These are phyloP conservation scores for Meles meles DNA, from an alignment of 2,113 vertebrate genomes.

Conservation along the genomic window DNA sequence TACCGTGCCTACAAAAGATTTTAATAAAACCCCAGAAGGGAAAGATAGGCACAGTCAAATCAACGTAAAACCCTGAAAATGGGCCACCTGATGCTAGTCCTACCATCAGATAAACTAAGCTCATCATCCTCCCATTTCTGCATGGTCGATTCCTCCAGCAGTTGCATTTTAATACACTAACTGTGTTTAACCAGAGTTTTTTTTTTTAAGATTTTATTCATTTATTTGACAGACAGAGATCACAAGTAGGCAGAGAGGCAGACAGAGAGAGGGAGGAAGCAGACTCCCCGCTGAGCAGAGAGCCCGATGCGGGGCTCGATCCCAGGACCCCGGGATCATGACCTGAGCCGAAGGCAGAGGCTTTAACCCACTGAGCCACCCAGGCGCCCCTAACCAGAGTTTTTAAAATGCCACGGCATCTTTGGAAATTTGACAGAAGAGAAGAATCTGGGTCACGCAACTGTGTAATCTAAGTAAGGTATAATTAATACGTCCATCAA, in stretches of 20 bases:
- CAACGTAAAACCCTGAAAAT: not conserved
- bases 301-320: too few species aligned
- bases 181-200: conserved; percentile 47
- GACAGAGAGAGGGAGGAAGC: too few species aligned
- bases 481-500: conserved; percentile 77
- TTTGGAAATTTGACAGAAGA: conserved; percentile 64
- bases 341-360: too few species aligned
- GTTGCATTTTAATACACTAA: conserved; percentile 40
- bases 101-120: conserved; percentile 6
- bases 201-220: too few species aligned
- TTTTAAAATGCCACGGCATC: conserved; percentile 57
- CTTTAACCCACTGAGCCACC: too few species aligned
- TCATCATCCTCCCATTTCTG: not conserved
- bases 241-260: too few species aligned
- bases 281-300: too few species aligned
- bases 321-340: too few species aligned
- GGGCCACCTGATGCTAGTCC: not conserved
- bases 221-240: too few species aligned
- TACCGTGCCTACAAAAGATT: not conserved
- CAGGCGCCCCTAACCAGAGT: too few species aligned
- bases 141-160: conserved; percentile 31
- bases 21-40: not conserved
- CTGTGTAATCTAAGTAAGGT: conserved; percentile 71
- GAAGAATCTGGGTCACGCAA: conserved; percentile 74
- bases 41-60: not conserved